phyloP scores from a whole-genome alignment of 2,888 invertebrate species.

The Mylabris sibirica region DNA sequence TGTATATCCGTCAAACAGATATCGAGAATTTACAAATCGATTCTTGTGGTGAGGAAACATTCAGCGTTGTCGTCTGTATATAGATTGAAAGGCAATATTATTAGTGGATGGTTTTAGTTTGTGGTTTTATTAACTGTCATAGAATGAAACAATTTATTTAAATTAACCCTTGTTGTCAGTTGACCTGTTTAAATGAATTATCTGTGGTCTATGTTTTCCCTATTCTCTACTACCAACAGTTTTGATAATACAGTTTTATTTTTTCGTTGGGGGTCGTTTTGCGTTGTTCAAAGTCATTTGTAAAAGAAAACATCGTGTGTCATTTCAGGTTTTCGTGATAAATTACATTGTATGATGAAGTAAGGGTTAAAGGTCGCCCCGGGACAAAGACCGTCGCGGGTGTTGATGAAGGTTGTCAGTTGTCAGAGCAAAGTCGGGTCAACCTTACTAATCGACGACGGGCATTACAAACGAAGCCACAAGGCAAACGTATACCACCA shows the following conservation, averaged over 20 bases:
- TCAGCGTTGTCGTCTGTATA: not conserved
- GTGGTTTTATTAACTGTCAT: slow-evolving; percentile 5
- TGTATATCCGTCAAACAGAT: not conserved
- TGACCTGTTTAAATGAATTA: slow-evolving; percentile 24
- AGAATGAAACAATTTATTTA: slow-evolving; percentile 29
- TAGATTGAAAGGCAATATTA: too few species aligned
- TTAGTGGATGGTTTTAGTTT: not conserved
- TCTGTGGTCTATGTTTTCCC: slow-evolving; percentile 20
- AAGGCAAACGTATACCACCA: slow-evolving; percentile 32
- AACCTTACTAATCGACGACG: slow-evolving; percentile 20
- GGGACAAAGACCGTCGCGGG: slow-evolving; percentile 47
- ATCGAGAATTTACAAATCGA: not conserved
- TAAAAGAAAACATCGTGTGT: slow-evolving; percentile 41
- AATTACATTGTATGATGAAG: slow-evolving; percentile 49
- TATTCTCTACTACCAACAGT: slow-evolving; percentile 22
- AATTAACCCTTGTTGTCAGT: slow-evolving; percentile 24
- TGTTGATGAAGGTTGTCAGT: slow-evolving; percentile 52
- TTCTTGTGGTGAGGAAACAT: not conserved
- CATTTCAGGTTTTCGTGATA: slow-evolving; percentile 44
- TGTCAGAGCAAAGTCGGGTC: slow-evolving; percentile 46
- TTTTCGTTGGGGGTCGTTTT: slow-evolving; percentile 14
- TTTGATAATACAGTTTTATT: not conserved
- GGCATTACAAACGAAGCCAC: slow-evolving; percentile 31
- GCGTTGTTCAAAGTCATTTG: slow-evolving; percentile 37
- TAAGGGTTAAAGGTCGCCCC: slow-evolving; percentile 44